phyloP scores from a whole-genome alignment of 64 coral and sea anemone species.

The Porites lutea region DNA sequence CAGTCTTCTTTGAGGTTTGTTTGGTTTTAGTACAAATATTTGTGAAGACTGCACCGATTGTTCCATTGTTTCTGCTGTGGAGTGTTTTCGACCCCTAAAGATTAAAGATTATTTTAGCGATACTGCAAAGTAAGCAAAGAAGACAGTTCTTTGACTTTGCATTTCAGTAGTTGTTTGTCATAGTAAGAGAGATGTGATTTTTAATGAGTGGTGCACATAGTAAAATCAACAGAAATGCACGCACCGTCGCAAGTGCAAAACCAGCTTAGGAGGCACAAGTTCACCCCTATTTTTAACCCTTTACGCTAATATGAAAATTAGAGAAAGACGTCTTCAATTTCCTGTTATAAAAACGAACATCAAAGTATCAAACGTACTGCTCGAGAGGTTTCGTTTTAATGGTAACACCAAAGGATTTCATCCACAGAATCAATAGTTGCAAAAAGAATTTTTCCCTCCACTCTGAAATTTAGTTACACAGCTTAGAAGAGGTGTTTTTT shows the following conservation, averaged over 20 bases:
- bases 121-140: constrained; percentile 11
- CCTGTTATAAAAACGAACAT: too few species aligned
- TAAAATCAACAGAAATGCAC: neutral
- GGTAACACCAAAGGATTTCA: too few species aligned
- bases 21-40: neutral
- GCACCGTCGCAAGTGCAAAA: neutral
- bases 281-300: too few species aligned
- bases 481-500: neutral
- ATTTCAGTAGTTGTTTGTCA: neutral
- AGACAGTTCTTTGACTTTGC: neutral
- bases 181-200: neutral
- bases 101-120: constrained; percentile 5
- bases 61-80: neutral
- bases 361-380: too few species aligned
- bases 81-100: constrained; percentile 1
- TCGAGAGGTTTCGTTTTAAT: too few species aligned
- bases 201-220: neutral
- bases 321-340: too few species aligned
- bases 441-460: too few species aligned
- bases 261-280: too few species aligned
- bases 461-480: too few species aligned
- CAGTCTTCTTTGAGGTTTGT: neutral
- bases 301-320: too few species aligned
- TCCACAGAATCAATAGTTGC: too few species aligned
- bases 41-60: neutral